Evolutionary conservation across 2,888 invertebrate species (phyloP).

Genomic region (Dasypolia templi): DNA sequence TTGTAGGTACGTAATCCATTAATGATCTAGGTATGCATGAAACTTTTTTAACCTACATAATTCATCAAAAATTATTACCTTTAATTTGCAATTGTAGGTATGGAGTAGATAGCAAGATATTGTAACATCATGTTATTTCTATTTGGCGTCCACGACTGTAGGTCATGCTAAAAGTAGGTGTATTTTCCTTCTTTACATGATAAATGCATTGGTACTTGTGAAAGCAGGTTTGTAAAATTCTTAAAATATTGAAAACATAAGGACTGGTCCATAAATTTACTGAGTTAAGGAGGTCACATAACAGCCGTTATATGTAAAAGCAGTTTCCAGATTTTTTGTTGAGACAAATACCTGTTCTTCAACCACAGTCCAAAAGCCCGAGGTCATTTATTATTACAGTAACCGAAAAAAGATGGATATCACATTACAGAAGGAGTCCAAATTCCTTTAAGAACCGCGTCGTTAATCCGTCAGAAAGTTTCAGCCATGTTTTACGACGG

Average conservation of each 20-base stretch:
- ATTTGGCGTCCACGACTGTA: constrained; percentile 9
- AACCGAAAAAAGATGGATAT: constrained; percentile 57
- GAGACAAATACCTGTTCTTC: constrained; percentile 9
- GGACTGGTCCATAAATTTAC: not conserved
- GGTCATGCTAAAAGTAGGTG: not conserved
- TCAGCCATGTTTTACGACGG: constrained; percentile 80
- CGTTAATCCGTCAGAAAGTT: constrained; percentile 78
- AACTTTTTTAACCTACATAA: not conserved
- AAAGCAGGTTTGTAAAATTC: not conserved
- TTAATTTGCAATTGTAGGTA: not conserved
- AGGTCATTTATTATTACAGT: constrained; percentile 59
- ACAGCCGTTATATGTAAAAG: not conserved
- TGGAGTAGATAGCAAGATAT: not conserved
- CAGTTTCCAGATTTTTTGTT: constrained; percentile 12
- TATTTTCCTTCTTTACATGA: not conserved
- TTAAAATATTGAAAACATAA: not conserved
- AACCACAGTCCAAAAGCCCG: constrained; percentile 34
- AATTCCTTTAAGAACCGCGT: constrained; percentile 71
- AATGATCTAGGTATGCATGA: not conserved
- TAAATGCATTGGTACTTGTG: constrained; percentile 3
- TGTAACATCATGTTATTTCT: not conserved
- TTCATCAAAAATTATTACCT: not conserved
- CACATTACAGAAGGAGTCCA: constrained; percentile 55
- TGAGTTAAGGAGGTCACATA: not conserved
- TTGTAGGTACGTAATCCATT: not conserved